Conservation (phyloP, 2,797 vertebrate species). For the Myotis findleyi region DNA sequence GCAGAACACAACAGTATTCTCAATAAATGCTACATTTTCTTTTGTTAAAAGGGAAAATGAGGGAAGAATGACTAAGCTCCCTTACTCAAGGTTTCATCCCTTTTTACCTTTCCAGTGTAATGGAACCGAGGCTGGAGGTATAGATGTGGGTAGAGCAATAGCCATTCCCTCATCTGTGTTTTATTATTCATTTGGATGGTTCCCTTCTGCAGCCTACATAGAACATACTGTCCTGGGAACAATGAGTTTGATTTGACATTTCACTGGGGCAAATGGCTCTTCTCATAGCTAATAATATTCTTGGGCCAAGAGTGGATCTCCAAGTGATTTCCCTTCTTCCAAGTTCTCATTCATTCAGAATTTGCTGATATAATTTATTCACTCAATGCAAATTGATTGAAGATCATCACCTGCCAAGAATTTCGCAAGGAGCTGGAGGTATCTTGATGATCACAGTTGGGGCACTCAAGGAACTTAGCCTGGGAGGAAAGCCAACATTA, state of each 20-base stretch:
- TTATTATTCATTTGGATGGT: constrained; percentile 31
- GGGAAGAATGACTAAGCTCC: background rate
- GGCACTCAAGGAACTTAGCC: background rate
- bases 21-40: background rate
- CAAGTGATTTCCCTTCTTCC: constrained; percentile 15
- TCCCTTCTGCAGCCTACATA: constrained; percentile 33
- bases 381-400: background rate
- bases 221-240: background rate
- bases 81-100: background rate
- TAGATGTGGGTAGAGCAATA: constrained; percentile 5
- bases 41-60: constrained; percentile 6
- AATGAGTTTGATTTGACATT: constrained; percentile 38
- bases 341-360: constrained; percentile 50
- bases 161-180: background rate
- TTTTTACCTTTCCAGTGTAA: constrained; percentile 3
- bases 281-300: constrained; percentile 22
- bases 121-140: background rate
- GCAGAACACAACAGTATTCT: background rate
- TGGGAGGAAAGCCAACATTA: background rate
- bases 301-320: background rate
- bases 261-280: constrained; percentile 45
- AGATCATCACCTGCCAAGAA: constrained; percentile 6
- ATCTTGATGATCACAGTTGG: background rate
- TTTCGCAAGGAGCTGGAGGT: background rate
- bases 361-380: constrained; percentile 4